These are phyloP conservation scores for Pangasius krempfi DNA, from an alignment of 2,797 vertebrate species.

Conservation along the genomic window DNA sequence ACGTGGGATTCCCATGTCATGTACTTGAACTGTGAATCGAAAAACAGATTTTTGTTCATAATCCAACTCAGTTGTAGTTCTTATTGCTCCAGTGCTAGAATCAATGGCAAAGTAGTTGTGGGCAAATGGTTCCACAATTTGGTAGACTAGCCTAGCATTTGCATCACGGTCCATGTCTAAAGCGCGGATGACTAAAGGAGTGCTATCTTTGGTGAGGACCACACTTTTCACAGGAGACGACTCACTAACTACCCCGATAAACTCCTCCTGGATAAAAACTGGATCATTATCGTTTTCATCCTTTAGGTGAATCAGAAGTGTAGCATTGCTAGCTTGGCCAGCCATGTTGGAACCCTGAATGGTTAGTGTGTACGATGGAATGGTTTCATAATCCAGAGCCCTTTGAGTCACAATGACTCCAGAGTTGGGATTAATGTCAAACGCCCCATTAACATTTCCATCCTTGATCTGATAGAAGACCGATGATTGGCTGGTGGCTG, in stretches of 20 bases:
- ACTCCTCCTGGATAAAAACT: conserved; percentile 83
- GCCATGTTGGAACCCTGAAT: conserved; percentile 97
- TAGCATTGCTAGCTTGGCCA: conserved; percentile 85
- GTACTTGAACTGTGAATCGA: conserved; percentile 94
- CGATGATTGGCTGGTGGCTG: conserved; percentile 89
- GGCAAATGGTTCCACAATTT: conserved; percentile 91
- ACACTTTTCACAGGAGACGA: conserved; percentile 87
- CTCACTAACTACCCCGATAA: conserved; percentile 90
- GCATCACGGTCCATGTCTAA: conserved; percentile 87
- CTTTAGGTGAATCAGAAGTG: conserved; percentile 84
- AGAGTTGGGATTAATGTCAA: conserved; percentile 93
- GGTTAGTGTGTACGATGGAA: conserved; percentile 80
- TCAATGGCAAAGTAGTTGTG: conserved; percentile 94
- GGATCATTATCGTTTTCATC: conserved; percentile 96
- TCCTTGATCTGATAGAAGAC: conserved; percentile 93
- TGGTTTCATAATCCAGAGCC: conserved; percentile 87
- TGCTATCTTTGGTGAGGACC: conserved; percentile 85
- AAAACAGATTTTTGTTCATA: conserved; percentile 88
- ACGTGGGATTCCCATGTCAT: conserved; percentile 87
- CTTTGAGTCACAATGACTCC: conserved; percentile 89
- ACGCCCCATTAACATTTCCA: conserved; percentile 84
- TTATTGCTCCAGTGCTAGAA: conserved; percentile 93
- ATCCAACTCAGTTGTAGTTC: conserved; percentile 84
- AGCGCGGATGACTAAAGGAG: conserved; percentile 90
- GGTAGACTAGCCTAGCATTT: conserved; percentile 93